Evolutionary conservation across 1,140 invertebrate species (phyloP).

Genomic region (Lordiphosa mommai): DNA sequence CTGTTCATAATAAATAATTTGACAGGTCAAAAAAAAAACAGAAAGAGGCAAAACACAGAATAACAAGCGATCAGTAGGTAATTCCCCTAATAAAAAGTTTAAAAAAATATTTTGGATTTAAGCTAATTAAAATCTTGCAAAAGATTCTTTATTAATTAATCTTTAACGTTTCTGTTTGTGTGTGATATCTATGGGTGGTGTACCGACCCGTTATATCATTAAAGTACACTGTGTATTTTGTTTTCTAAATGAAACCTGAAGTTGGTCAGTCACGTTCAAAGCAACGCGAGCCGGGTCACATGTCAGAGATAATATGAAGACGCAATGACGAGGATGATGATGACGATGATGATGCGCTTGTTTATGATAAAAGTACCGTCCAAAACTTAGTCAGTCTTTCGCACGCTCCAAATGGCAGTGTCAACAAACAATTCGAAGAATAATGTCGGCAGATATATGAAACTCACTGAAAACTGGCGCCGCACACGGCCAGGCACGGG

Average conservation of each 20-base stretch:
- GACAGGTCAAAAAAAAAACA: no score
- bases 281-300: conserved; percentile 52
- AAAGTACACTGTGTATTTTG: no score
- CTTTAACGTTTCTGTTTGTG: no score
- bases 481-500: conserved; percentile 51
- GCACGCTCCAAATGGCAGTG: conserved; percentile 10
- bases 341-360: conserved; percentile 9
- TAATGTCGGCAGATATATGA: conserved; percentile 18
- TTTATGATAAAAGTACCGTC: background rate
- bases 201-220: no score
- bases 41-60: no score
- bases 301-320: background rate
- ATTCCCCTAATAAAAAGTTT: no score
- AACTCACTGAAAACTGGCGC: conserved; percentile 23
- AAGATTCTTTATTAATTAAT: no score
- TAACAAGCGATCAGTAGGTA: no score
- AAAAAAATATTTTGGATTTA: no score
- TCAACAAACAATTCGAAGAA: conserved; percentile 9
- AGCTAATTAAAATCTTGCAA: no score
- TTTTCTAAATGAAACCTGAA: conserved; percentile 1
- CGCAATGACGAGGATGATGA: conserved; percentile 7
- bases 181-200: no score
- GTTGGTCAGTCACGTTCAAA: conserved; percentile 51
- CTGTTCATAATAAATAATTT: no score
- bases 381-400: background rate